Evolutionary conservation across 2,113 vertebrate species (phyloP).

Genomic region (Gorilla gorilla): DNA sequence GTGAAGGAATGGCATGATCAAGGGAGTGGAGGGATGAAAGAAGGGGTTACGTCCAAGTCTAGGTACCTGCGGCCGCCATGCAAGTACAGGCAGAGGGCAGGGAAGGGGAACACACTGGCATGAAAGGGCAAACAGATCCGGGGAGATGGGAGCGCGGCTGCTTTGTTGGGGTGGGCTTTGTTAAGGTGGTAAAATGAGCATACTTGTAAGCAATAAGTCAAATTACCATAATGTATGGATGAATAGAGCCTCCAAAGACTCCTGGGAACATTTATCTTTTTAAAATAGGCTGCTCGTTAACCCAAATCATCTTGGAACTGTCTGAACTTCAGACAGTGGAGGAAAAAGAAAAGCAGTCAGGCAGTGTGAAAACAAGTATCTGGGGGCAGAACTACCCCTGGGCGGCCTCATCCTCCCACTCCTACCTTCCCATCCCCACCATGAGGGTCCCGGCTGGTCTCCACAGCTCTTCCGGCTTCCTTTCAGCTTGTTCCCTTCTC

Average conservation of each 20-base stretch:
- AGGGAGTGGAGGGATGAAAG: background rate
- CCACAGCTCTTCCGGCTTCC: background rate
- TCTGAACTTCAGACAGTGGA: background rate
- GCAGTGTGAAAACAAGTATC: background rate
- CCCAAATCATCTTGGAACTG: slow-evolving; percentile 43
- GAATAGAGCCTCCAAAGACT: background rate
- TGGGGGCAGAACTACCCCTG: background rate
- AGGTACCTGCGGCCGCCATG: accelerated
- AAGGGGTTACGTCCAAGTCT: background rate
- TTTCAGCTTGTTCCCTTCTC: background rate
- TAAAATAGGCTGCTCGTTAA: slow-evolving; percentile 33
- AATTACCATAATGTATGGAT: background rate
- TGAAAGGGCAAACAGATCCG: background rate
- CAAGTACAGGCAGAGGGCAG: background rate
- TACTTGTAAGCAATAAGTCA: background rate
- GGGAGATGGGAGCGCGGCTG: background rate
- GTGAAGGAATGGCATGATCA: background rate
- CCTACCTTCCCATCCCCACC: background rate
- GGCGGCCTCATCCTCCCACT: background rate
- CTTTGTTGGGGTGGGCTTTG: background rate
- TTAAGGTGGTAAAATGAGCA: background rate
- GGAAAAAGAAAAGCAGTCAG: background rate
- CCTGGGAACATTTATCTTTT: background rate
- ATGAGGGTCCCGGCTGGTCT: background rate
- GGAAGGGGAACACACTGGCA: background rate